These are phyloP conservation scores for Drosophila pegasa DNA, from an alignment of 2,888 invertebrate species.

Conservation along the genomic window DNA sequence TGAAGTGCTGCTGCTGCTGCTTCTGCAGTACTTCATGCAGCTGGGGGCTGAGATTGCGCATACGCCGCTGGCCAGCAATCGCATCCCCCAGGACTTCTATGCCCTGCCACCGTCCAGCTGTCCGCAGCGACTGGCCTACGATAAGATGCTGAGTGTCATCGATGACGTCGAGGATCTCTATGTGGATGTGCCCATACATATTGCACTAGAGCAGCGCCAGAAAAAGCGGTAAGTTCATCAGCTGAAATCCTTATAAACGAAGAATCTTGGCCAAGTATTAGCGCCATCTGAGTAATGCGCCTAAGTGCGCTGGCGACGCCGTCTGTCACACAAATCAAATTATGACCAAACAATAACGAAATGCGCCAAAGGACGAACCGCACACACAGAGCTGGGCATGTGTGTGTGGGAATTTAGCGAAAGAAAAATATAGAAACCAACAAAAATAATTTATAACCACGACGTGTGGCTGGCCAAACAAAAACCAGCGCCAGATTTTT, in stretches of 20 bases:
- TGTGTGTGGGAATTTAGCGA: slow-evolving; percentile 1
- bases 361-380: slow-evolving; percentile 28
- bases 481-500: slow-evolving; percentile 66
- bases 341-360: slow-evolving; percentile 66
- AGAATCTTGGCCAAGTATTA: not conserved
- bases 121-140: slow-evolving; percentile 63
- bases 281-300: slow-evolving; percentile 54
- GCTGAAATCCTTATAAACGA: not conserved
- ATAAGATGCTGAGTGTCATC: slow-evolving; percentile 76
- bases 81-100: slow-evolving; percentile 37
- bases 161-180: slow-evolving; percentile 84
- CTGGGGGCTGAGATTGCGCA: slow-evolving; percentile 63
- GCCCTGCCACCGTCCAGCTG: slow-evolving; percentile 35
- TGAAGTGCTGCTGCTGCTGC: slow-evolving; percentile 32
- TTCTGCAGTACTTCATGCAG: slow-evolving; percentile 20
- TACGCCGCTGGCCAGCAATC: slow-evolving; percentile 52
- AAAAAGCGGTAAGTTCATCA: slow-evolving; percentile 81
- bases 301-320: slow-evolving; percentile 71
- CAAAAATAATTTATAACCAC: slow-evolving; percentile 78
- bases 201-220: slow-evolving; percentile 82
- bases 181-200: slow-evolving; percentile 82
- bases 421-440: slow-evolving; percentile 34
- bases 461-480: slow-evolving; percentile 73
- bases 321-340: slow-evolving; percentile 76
- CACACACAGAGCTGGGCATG: not conserved